Base-by-base conservation (phyloP, 2,888 invertebrate species). In the Rhyacophila evoluta region DNA sequence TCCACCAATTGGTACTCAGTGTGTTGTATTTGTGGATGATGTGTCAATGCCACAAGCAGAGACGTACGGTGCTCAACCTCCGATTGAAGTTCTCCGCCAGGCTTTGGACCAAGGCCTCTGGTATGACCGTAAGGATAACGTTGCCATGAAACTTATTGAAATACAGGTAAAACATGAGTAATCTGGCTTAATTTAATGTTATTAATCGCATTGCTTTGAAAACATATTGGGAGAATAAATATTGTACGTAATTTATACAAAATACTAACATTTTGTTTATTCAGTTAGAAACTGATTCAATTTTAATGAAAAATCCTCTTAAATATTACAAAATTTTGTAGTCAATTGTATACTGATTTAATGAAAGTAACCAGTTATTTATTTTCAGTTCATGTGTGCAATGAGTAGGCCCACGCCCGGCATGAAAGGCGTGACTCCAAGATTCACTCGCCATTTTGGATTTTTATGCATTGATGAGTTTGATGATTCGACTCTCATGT, bases 31-130 rank as follows among this genome's bases (percentile, higher is more conserved):
- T 86, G 96, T 98, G 37, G 98, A 98, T 85, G 98, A 98, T 86
- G 93, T 98, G n/a, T 97, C 97, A 84, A 97, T 98, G 97, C 98
- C 98, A 0, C 89, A 95, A 84, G 93, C 95, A 75, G 97, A 97
- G 87, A 92, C 92, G 1, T 98, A 96, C 84, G 98, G 98, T 0
- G 97, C 98, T 0, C 98, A 98, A 86, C 98, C 98, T 0, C 97
- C 98, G 0, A 96, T 98, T 77, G 98, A 98, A 86, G 89, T 98
- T 55, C 87, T 98, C 27, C 90, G 98, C 25, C 97, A 97, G 88
- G 95, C 95, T 91, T 92, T 98, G 67, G 98, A 98, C 86, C 95
- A 97, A 83, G 92, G 93, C 83, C 94, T 95, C 84, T 98, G 98
- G 98, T 95, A 94, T 85, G 97, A 98, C 85, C 91, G 93, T 55